Evolutionary conservation across 2,113 vertebrate genomes (phyloP).

Genomic region (Ammodytes marinus): DNA sequence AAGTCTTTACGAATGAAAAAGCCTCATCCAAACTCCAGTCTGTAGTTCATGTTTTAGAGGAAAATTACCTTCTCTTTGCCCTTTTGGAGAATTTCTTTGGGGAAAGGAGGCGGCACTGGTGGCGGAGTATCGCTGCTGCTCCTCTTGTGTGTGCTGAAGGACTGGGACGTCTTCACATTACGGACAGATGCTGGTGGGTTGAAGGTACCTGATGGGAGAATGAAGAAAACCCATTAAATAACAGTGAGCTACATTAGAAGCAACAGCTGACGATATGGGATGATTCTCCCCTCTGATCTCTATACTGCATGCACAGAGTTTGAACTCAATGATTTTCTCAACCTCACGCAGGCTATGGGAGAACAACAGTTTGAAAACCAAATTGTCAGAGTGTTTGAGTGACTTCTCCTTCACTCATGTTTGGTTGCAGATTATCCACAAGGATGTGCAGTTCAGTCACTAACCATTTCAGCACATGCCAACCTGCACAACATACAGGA

Average conservation of each 20-base stretch:
- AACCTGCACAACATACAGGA: background rate
- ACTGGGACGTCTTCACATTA: constrained; percentile 53
- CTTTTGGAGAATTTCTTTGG: constrained; percentile 37
- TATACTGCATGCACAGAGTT: background rate
- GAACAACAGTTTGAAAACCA: background rate
- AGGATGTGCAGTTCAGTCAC: constrained; percentile 6
- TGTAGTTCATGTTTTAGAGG: constrained; percentile 49
- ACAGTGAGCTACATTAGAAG: background rate
- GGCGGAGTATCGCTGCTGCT: constrained; percentile 28
- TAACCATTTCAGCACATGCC: background rate
- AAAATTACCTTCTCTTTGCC: constrained; percentile 69
- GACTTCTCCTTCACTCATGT: background rate
- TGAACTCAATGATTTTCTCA: background rate
- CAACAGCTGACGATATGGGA: background rate
- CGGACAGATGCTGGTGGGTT: constrained; percentile 26
- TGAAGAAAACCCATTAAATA: background rate
- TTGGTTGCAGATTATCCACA: constrained; percentile 8
- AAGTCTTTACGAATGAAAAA: background rate
- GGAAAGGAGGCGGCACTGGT: constrained; percentile 60
- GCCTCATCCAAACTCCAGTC: background rate
- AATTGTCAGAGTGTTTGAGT: background rate
- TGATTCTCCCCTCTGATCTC: background rate
- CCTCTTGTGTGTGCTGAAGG: constrained; percentile 50
- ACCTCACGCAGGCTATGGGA: background rate
- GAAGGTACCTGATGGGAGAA: constrained; percentile 63